These are phyloP conservation scores for Phorcus lineatus DNA, from an alignment of 2,888 invertebrate genomes.

Conservation along the genomic window DNA sequence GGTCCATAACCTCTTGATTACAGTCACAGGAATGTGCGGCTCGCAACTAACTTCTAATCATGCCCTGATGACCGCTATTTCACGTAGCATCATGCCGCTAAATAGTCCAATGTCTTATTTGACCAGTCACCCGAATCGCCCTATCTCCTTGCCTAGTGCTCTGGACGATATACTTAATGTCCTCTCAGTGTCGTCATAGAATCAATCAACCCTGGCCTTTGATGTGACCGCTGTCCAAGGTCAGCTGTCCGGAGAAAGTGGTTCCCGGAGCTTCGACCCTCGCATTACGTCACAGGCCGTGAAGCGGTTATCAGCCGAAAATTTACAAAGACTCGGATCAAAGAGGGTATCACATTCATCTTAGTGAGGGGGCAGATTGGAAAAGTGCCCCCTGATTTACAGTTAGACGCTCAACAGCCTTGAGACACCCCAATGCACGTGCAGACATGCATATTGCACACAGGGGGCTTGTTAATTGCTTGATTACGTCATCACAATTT, in stretches of 20 bases:
- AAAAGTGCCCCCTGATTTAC: too few relatives aligned
- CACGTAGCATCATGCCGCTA: slow-evolving; percentile 6
- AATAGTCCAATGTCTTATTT: slow-evolving; percentile 3
- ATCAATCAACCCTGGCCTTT: not conserved
- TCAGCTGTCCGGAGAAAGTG: not conserved
- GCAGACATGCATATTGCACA: too few relatives aligned
- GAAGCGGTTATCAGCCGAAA: not conserved
- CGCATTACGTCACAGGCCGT: not conserved
- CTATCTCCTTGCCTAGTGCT: not conserved
- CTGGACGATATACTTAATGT: not conserved
- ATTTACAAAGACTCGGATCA: not conserved
- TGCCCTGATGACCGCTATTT: not conserved
- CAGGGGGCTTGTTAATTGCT: too few relatives aligned
- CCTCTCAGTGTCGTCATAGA: not conserved
- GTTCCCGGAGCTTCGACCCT: not conserved
- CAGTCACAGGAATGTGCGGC: not conserved
- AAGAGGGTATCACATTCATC: too few relatives aligned
- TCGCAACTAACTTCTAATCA: not conserved
- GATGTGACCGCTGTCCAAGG: not conserved
- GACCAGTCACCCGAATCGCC: slow-evolving; percentile 2
- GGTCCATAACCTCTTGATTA: too few relatives aligned
- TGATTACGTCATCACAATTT: too few relatives aligned
- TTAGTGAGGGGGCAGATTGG: too few relatives aligned
- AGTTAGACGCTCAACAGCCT: too few relatives aligned
- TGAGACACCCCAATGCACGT: too few relatives aligned